phyloP scores from a whole-genome alignment of 2,113 vertebrate genomes.

The Empidonax traillii region DNA sequence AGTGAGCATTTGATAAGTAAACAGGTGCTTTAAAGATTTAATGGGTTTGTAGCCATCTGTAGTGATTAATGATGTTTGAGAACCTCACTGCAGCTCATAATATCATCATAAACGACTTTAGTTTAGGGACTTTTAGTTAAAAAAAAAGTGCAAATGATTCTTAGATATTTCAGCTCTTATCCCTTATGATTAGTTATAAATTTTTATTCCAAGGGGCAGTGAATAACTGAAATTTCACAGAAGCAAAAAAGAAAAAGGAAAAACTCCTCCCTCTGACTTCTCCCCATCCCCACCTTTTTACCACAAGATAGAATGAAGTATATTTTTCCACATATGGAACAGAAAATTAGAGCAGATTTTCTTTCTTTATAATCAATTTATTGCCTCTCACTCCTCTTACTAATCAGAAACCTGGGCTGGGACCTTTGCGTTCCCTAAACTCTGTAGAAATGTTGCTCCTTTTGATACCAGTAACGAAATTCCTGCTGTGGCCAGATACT shows the following conservation, averaged over 20 bases:
- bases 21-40: conserved; percentile 39
- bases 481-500: background rate
- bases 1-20: conserved; percentile 30
- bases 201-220: background rate
- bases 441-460: background rate
- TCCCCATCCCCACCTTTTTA: background rate
- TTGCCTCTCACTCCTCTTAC: background rate
- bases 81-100: background rate
- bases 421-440: background rate
- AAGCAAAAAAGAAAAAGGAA: background rate
- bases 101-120: background rate
- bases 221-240: background rate
- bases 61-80: conserved; percentile 52
- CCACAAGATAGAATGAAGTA: background rate
- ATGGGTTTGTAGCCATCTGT: conserved; percentile 31
- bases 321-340: background rate
- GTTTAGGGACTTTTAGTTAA: background rate
- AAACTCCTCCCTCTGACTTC: background rate
- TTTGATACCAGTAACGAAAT: background rate
- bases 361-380: background rate
- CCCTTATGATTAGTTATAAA: background rate
- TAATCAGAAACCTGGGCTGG: background rate
- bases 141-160: background rate
- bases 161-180: background rate
- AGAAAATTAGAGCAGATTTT: background rate